Conservation (phyloP, 2,888 invertebrate species). For the Agonopterix heracliana region DNA sequence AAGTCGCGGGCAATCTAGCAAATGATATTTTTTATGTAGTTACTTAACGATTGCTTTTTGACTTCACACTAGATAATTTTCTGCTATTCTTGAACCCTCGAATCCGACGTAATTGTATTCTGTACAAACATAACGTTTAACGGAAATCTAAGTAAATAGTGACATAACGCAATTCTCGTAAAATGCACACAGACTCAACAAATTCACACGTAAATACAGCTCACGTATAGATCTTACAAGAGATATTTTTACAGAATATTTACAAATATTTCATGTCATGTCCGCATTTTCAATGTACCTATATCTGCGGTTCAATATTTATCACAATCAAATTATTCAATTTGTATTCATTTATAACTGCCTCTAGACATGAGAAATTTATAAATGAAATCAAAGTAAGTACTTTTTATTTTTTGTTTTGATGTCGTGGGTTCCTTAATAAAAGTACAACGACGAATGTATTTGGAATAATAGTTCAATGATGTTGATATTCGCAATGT, state of each 20-base stretch:
- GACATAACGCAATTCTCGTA: conserved; percentile 37
- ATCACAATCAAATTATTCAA: conserved; percentile 29
- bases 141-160: conserved; percentile 3
- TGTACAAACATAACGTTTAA: too few relatives aligned
- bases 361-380: background rate
- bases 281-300: conserved; percentile 32
- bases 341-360: conserved; percentile 2
- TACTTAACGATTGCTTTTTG: too few relatives aligned
- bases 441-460: too few relatives aligned
- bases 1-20: too few relatives aligned
- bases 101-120: too few relatives aligned
- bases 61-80: too few relatives aligned
- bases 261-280: conserved; percentile 45
- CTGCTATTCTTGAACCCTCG: too few relatives aligned
- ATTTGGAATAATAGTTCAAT: conserved; percentile 17
- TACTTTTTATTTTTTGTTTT: background rate
- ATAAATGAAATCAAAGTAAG: background rate
- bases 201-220: conserved; percentile 45
- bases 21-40: too few relatives aligned
- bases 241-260: conserved; percentile 61
- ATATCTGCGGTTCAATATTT: conserved; percentile 38
- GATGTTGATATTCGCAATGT: conserved; percentile 31
- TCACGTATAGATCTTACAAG: conserved; percentile 35
- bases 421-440: too few relatives aligned
- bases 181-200: conserved; percentile 40